Evolutionary conservation across 2,888 invertebrate species (phyloP).

Genomic region (Formica aserva): DNA sequence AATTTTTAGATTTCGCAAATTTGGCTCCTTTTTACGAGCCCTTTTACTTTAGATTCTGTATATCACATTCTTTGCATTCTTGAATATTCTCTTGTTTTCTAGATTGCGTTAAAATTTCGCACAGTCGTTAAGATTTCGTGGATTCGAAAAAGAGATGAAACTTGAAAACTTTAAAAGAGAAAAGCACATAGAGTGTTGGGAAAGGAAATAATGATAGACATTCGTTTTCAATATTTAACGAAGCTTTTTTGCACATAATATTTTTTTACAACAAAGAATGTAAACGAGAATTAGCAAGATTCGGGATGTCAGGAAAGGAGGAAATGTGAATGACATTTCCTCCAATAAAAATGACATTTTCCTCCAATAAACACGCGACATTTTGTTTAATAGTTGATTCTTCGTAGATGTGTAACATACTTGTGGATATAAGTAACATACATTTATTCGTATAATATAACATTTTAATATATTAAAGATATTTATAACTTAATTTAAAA

Average conservation of each 20-base stretch:
- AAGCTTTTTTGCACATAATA: conserved; percentile 42
- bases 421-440: neutral
- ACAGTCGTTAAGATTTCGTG: conserved; percentile 12
- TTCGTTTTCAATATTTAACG: conserved; percentile 66
- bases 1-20: conserved; percentile 48
- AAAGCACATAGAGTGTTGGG: neutral
- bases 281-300: conserved; percentile 42
- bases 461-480: neutral
- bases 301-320: conserved; percentile 20
- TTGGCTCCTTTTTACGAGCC: neutral
- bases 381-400: neutral
- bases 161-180: conserved; percentile 13
- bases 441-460: neutral
- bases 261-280: conserved; percentile 38
- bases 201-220: conserved; percentile 45
- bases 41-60: neutral
- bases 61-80: conserved; percentile 17
- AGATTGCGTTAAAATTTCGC: conserved; percentile 32
- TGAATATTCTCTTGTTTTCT: conserved; percentile 15
- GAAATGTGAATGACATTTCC: neutral
- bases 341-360: neutral
- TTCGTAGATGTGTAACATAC: neutral
- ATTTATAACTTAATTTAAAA: neutral
- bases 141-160: conserved; percentile 8
- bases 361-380: conserved; percentile 8